These are phyloP conservation scores for Aleiodes alternator DNA, from an alignment of 2,888 invertebrate genomes.

Conservation along the genomic window DNA sequence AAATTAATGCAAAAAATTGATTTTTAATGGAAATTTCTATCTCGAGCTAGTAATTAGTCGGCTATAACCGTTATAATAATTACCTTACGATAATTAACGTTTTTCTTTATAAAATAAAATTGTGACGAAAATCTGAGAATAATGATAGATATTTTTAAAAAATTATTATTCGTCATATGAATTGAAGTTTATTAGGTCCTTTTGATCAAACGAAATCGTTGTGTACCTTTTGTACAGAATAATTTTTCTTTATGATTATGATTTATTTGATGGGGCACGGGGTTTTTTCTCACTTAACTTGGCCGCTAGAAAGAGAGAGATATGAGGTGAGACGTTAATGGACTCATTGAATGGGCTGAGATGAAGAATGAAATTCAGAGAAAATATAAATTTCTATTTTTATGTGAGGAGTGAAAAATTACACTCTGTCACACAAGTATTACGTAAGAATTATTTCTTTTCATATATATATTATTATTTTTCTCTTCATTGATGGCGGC, in stretches of 20 bases:
- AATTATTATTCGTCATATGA: too few species aligned
- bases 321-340: slow-evolving; percentile 15
- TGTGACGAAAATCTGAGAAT: too few species aligned
- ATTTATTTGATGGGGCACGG: background rate
- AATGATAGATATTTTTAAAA: too few species aligned
- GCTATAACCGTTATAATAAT: too few species aligned
- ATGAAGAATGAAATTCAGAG: slow-evolving; percentile 27
- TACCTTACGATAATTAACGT: too few species aligned
- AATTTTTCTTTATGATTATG: background rate
- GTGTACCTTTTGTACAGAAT: background rate
- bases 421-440: slow-evolving; percentile 17
- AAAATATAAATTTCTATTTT: slow-evolving; percentile 20
- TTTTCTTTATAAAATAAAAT: too few species aligned
- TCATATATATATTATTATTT: background rate
- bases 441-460: slow-evolving; percentile 13
- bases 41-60: too few species aligned
- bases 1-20: background rate
- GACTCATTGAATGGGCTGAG: slow-evolving; percentile 12
- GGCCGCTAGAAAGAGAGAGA: background rate
- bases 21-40: too few species aligned
- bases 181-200: background rate
- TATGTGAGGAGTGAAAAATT: slow-evolving; percentile 18
- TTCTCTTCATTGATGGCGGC: background rate
- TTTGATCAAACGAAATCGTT: slow-evolving; percentile 2
- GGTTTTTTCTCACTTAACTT: slow-evolving; percentile 21